These are phyloP conservation scores for Drosophila malerkotliana DNA, from an alignment of 1,140 invertebrate species.

Conservation along the genomic window DNA sequence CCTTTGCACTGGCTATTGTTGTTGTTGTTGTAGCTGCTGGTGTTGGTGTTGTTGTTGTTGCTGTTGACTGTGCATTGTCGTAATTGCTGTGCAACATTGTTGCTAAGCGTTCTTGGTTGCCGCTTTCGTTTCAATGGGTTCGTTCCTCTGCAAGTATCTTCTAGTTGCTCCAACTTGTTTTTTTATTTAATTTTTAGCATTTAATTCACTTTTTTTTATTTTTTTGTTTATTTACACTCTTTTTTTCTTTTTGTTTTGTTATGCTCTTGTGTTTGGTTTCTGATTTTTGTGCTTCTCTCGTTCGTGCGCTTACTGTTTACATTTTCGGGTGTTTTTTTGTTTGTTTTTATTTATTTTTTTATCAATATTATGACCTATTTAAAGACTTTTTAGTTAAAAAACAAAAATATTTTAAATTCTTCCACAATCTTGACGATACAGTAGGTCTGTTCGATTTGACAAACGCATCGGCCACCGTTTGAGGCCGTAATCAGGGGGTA, in stretches of 20 bases:
- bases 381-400: conserved; percentile 15
- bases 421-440: conserved; percentile 8
- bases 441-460: conserved; percentile 23
- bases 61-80: conserved; percentile 40
- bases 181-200: conserved; percentile 32
- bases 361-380: conserved; percentile 22
- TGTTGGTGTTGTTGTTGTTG: conserved; percentile 36
- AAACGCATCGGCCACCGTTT: conserved; percentile 23
- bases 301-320: conserved; percentile 35
- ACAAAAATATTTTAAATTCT: too few relatives aligned
- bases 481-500: conserved; percentile 33
- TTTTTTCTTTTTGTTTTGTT: neutral
- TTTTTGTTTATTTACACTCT: conserved; percentile 12
- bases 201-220: conserved; percentile 25
- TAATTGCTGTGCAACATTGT: conserved; percentile 70
- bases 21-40: conserved; percentile 29
- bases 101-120: conserved; percentile 46
- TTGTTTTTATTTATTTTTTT: neutral
- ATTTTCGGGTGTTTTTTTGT: conserved; percentile 32
- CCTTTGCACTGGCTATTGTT: conserved; percentile 15
- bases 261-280: conserved; percentile 7
- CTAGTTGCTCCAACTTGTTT: conserved; percentile 22
- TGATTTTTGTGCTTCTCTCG: conserved; percentile 26
- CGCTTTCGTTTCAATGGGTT: conserved; percentile 33
- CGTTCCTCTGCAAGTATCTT: conserved; percentile 27